Base-by-base conservation (phyloP, 1,140 invertebrate species). In the Heliconius hermathena region DNA sequence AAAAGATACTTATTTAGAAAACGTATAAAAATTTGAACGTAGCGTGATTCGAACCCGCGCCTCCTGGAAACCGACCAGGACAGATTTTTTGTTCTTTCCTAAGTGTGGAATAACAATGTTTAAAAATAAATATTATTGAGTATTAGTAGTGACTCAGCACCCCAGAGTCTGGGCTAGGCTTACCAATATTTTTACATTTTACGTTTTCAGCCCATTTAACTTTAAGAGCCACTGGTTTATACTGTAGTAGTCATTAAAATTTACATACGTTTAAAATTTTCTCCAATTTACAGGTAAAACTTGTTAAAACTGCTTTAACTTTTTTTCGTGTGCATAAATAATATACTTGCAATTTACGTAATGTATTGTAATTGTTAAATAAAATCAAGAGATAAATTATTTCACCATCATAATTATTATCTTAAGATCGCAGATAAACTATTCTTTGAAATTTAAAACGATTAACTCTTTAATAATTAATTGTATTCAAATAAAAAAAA, bases 171-270 rank as follows among this genome's bases (percentile, higher is more conserved):
- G 16, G 16, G 49, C 49, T 20, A 2, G 49, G 6, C 6, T 52
- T 52, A 20, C 18, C 5, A 52, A 8, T 1, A 52, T 52, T 52
- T 46, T 46, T 1, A 46, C 13, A 46, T 46, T 46, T 0, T 46
- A 46, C 13, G 41, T 13, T 41, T 41, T 16, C 41, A 46, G 4
- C 1, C 0, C 13, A 46, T 29, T 66, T 66, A 29, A 29, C 0
- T 66, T 66, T 66, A 3, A 66, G 4, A 66, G 6, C 26, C 22
- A 13, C 60, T 66, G 60, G 11, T 2, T 22, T 29, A 11, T 26
- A 66, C 22, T 66, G 60, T 29, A 26, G 60, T 66, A 66, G 60
- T 66, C 4, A 66, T 66, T 66, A 66, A 66, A 66, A 66, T 29
- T 66, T 29, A 16, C 60, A 66, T 66, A 66, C 26, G 22, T 6